Base-by-base conservation (phyloP, 1,140 invertebrate genomes). In the Episyrphus balteatus region DNA sequence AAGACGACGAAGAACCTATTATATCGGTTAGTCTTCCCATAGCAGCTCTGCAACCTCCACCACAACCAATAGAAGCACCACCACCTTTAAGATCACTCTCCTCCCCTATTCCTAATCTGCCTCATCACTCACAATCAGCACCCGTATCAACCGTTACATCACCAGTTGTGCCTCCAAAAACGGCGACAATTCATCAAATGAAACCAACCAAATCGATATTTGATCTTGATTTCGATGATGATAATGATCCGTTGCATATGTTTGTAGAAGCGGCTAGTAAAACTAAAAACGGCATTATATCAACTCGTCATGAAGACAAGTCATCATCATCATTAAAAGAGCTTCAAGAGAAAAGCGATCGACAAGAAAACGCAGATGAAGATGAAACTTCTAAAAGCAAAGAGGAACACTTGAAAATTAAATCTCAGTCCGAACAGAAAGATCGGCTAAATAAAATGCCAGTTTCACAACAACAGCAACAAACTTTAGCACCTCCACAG, bases 181-280 rank as follows among this genome's bases (percentile, higher is more conserved):
- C 21, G 12, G 33, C 45, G n/a, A 12, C 10, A 41, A 21, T 19
- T 19, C 34, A 32, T 41, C 39, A 17, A 17, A 12, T 3, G 2
- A 66, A 62, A 44, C 57, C 59, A 1, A 48, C 53, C 0, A 62
- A 63, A 49, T 59, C 57, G 3, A 65, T 68, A 36, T 57, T 59
- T 52, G 59, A 61, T 48, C 54, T 70, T 37, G 58, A 57, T 48
- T 64, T 59, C 43, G 62, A 65, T 51, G 55, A 66, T 32, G 53
- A 62, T 30, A 54, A 67, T 3, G 60, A 67, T 53, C 54, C 54
- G 19, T 40, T 66, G 51, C 50, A 55, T 43, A 58, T 42, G 26
- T 55, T 58, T 41, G 65, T 41, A 44, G 48, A 47, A 56, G 48
- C 51, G 49, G 51, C 44, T 52, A 15, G 46, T 47, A 17, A 41